phyloP scores from a whole-genome alignment of 2,888 invertebrate species.

The Graphium colonna region DNA sequence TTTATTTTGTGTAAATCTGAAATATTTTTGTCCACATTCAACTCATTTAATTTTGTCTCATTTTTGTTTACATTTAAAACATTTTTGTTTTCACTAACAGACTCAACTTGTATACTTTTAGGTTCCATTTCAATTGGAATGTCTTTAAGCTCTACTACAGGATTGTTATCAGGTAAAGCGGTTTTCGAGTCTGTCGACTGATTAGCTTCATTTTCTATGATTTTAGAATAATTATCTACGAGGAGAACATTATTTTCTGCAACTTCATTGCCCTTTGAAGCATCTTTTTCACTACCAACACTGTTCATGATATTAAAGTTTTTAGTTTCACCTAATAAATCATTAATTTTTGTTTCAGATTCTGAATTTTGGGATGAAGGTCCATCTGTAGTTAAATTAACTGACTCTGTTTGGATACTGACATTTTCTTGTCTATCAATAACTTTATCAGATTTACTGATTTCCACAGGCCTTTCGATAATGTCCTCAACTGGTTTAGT shows the following conservation, averaged over 20 bases:
- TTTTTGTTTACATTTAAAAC: constrained; percentile 13
- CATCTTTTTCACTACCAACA: not conserved
- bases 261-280: not conserved
- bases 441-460: not conserved
- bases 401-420: not conserved
- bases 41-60: constrained; percentile 14
- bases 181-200: not conserved
- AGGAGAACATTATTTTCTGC: not conserved
- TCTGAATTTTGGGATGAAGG: not conserved
- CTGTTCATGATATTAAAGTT: no score
- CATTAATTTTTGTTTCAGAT: not conserved
- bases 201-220: no score
- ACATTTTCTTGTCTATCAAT: not conserved
- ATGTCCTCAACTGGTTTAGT: not conserved
- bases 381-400: not conserved
- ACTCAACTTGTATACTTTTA: not conserved
- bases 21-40: not conserved
- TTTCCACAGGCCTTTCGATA: not conserved
- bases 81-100: not conserved
- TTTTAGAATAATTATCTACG: not conserved
- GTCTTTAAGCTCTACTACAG: not conserved
- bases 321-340: no score
- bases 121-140: not conserved
- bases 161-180: not conserved
- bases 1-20: not conserved